These are phyloP conservation scores for Cuculus canorus DNA, from an alignment of 2,797 vertebrate genomes.

Conservation along the genomic window DNA sequence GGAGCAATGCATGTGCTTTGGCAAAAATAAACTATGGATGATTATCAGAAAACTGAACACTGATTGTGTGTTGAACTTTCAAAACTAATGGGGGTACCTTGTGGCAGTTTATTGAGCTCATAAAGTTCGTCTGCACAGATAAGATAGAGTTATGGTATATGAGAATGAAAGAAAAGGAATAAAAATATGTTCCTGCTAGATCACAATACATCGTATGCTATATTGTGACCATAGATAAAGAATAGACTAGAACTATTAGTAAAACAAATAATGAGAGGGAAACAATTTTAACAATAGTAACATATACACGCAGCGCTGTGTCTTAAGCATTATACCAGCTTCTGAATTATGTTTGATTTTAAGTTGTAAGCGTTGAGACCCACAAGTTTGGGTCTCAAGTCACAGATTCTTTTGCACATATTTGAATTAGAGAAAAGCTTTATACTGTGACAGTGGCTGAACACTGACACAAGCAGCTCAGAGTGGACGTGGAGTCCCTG, in stretches of 20 bases:
- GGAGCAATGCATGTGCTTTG: neutral
- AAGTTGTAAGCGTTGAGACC: neutral
- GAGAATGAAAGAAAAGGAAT: neutral
- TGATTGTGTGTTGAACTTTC: neutral
- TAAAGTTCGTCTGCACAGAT: neutral
- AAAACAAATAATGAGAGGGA: neutral
- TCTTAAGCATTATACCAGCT: neutral
- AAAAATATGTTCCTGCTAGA: neutral
- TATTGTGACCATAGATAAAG: neutral
- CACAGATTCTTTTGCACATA: neutral
- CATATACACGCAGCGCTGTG: neutral
- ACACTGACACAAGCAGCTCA: neutral
- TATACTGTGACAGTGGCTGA: neutral
- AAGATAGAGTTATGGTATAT: neutral
- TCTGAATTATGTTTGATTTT: neutral
- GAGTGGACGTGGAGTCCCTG: neutral
- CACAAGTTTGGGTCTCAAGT: rapidly evolving
- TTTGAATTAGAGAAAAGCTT: neutral
- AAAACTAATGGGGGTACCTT: neutral
- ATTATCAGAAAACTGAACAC: neutral
- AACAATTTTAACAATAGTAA: neutral
- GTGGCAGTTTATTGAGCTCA: neutral
- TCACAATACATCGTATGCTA: neutral
- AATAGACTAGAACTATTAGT: neutral
- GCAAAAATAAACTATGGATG: neutral